Conservation (phyloP, 2,797 vertebrate genomes). For the Streptopelia turtur region DNA sequence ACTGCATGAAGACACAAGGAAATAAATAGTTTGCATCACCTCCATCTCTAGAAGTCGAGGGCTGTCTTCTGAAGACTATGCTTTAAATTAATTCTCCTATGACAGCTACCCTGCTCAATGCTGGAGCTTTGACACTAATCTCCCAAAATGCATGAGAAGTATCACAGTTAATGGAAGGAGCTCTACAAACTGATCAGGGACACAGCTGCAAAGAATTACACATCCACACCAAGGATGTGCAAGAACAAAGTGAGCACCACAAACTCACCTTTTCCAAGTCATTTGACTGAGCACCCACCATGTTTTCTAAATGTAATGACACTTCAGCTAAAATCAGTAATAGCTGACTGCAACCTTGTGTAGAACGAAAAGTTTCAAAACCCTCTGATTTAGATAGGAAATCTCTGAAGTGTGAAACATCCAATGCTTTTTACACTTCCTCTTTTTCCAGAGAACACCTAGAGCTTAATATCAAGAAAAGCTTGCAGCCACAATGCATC, state of each 20-base stretch:
- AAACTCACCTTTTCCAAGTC: not conserved
- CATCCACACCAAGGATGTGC: not conserved
- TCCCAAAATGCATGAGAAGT: not conserved
- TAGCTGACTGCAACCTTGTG: not conserved
- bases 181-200: not conserved
- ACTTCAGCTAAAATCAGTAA: not conserved
- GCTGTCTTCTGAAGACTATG: not conserved
- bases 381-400: not conserved
- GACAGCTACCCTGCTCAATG: not conserved
- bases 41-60: not conserved
- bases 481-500: not conserved
- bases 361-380: not conserved
- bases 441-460: not conserved
- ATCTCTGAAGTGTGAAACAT: not conserved
- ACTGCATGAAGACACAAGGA: not conserved
- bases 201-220: not conserved
- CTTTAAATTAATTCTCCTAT: not conserved
- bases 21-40: not conserved
- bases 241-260: not conserved
- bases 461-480: not conserved
- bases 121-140: not conserved
- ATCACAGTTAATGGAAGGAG: not conserved
- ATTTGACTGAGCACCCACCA: not conserved
- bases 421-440: not conserved
- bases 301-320: not conserved